Evolutionary conservation across 2,888 invertebrate genomes (phyloP), one percentile per base, ranked within the genome.

Genomic region (Ophion ellenae): DNA sequence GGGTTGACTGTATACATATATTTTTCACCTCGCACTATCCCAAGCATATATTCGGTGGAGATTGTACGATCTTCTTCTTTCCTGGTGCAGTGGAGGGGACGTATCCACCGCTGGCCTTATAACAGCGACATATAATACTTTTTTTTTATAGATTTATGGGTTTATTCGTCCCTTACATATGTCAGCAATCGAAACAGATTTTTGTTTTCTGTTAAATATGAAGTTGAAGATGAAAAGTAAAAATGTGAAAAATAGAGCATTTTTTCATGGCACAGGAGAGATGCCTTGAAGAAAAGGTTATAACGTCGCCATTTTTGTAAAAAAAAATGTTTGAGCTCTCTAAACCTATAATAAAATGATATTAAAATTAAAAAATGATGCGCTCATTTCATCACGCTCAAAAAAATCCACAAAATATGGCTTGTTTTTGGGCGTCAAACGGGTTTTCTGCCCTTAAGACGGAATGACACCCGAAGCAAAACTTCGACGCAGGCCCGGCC

Each of bases 321-420:
- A 67, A 69, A 77, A 59, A 57, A 14, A 20, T 24, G 14, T 24
- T 61, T 14, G 28, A 10, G 28, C 28, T 14, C 36, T 66, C 32
- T 9, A 17, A 32, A 66, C 1, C 20, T 40, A 53, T 79, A 69
- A 10, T 11, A 45, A 57, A 53, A 70, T 69, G 2, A 59, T 36
- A 36, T 36, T 53, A 70, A 32, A 79, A 69, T 79, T 70, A 28
- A 4, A 53, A 59, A 70, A 79, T 69, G 59, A 70, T 79, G 69
- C 78, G 40, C 1, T 67, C 57, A 78, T 78, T 66, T 67, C 53
- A 67, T 67, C 78, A 67, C 67, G 57, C 32, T 32, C 28, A 47
- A 76, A 76, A 66, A 78, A 78, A 78, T 45, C 11, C 67, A 45
- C 20, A 14, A 78, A 78, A 67, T 53, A 53, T 20, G 47, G 1